Base-by-base conservation (phyloP, 2,113 vertebrate genomes). In the Saimiri boliviensis region DNA sequence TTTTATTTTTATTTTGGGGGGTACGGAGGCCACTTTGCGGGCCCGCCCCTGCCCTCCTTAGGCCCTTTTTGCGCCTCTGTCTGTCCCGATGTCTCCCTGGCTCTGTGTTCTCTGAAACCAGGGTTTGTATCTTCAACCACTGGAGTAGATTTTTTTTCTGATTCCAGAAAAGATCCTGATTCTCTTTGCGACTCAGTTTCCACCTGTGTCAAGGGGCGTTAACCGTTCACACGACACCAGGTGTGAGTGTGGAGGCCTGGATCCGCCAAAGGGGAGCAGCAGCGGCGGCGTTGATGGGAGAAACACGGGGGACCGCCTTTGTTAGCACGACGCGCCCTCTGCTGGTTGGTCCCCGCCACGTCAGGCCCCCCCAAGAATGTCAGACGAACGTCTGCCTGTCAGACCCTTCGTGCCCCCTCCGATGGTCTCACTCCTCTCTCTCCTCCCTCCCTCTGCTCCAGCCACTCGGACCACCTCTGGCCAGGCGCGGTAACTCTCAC, bases 321-420 rank as follows among this genome's bases (percentile, higher is more conserved):
- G 66, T 77, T 68, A 14, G 91, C 32, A 23, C 6, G 6, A 0
- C 30, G 77, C 74, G 86, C 96, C 96, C 89, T 81, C 97, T 97
- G 95, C 93, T 87, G 96, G 91, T 1, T 8, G 0, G 0, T 27
- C 70, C 0, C 9, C 2, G 2, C 40, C 27, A 56, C 27, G 0
- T 7, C 74, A 37, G 21, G 25, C 14, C 25, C 14, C 47, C 54
- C 9, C 3, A 14, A 20, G 32, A 58, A 9, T 68, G 42, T 40
- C 16, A 8, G 14, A 52, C 40, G 11, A 60, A 60, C 10, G 6
- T 3, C 42, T 73, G 42, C 35, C 14, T n/a, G 3, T 42, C 3
- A n/a, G 68, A 23, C 8, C n/a, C 58, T 40, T 32, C 27, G 2
- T 56, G 30, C 16, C 56, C 35, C 63, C 30, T 42, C 17, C 5